A percentile compares a stretch with the other conserved stretches of the same genome.
Evolutionary conservation across 2,797 vertebrate genomes (phyloP).

Genomic region (Pagetopsis macropterus): DNA sequence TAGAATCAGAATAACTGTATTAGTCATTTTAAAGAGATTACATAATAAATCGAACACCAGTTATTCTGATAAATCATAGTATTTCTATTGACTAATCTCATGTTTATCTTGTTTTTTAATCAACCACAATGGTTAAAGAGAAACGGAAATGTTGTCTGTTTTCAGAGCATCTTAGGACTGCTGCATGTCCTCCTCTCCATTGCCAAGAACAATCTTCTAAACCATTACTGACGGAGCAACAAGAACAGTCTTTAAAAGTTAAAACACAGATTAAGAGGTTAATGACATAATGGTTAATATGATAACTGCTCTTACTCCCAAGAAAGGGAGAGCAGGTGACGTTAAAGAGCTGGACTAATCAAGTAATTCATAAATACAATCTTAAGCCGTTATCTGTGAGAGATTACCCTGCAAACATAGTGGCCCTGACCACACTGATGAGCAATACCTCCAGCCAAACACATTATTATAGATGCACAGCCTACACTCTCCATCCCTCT

Average conservation of each 20-base stretch:
- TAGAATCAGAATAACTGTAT: too few relatives aligned
- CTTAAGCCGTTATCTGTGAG: constrained; percentile 21
- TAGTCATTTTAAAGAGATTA: too few relatives aligned
- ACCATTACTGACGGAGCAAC: background rate
- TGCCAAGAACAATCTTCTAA: background rate
- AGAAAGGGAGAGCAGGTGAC: background rate
- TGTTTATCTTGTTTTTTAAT: too few relatives aligned
- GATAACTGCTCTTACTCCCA: background rate
- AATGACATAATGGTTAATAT: constrained; percentile 1
- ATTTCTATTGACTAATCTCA: too few relatives aligned
- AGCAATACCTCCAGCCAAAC: constrained; percentile 25
- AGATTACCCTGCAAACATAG: background rate
- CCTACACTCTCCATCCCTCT: constrained; percentile 37
- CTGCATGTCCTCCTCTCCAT: background rate
- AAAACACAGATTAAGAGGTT: background rate
- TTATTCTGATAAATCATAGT: too few relatives aligned
- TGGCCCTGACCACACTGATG: constrained; percentile 12
- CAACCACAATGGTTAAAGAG: too few relatives aligned
- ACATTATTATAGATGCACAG: constrained; percentile 44
- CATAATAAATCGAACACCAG: too few relatives aligned
- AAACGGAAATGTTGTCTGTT: background rate
- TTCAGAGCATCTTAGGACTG: background rate
- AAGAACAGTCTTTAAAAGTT: background rate
- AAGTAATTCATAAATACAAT: constrained; percentile 16
- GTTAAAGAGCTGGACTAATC: constrained; percentile 16